A percentile compares a stretch with the other conserved stretches of the same genome.
Evolutionary conservation across 2,888 invertebrate genomes (phyloP).

Genomic region (Tetheella fluctuosa): DNA sequence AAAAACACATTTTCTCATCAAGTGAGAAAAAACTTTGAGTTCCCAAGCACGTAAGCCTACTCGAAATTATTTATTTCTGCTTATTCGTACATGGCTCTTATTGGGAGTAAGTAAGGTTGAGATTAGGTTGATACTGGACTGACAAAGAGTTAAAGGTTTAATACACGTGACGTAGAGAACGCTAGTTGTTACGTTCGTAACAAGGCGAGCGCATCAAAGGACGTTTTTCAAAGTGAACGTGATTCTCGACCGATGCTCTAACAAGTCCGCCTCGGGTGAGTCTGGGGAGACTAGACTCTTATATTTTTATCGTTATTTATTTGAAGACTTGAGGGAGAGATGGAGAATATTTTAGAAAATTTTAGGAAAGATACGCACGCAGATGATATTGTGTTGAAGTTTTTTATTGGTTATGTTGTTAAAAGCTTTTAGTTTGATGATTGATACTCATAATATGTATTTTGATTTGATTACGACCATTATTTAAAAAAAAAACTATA

Average conservation of each 20-base stretch:
- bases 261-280: constrained; percentile 59
- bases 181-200: constrained; percentile 65
- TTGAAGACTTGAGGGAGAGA: constrained; percentile 32
- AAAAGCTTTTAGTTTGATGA: no score
- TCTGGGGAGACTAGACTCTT: constrained; percentile 50
- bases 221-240: constrained; percentile 74
- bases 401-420: no score
- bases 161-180: constrained; percentile 59
- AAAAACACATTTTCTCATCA: constrained; percentile 51
- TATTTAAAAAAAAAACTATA: no score
- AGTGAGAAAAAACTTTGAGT: constrained; percentile 52
- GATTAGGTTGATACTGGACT: constrained; percentile 29
- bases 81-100: constrained; percentile 31
- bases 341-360: background rate
- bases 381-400: no score
- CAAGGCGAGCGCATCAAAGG: constrained; percentile 71
- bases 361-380: no score
- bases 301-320: constrained; percentile 49
- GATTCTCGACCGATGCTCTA: constrained; percentile 71
- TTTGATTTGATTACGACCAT: no score
- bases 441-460: no score
- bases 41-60: constrained; percentile 61
- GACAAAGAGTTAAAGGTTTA: constrained; percentile 57
- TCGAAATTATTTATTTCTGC: constrained; percentile 57
- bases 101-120: constrained; percentile 29